Percentiles rank a stretch among this genome's conserved stretches.
Evolutionary conservation across 1,140 invertebrate genomes (phyloP).

Genomic region (Zaprionus davidi): DNA sequence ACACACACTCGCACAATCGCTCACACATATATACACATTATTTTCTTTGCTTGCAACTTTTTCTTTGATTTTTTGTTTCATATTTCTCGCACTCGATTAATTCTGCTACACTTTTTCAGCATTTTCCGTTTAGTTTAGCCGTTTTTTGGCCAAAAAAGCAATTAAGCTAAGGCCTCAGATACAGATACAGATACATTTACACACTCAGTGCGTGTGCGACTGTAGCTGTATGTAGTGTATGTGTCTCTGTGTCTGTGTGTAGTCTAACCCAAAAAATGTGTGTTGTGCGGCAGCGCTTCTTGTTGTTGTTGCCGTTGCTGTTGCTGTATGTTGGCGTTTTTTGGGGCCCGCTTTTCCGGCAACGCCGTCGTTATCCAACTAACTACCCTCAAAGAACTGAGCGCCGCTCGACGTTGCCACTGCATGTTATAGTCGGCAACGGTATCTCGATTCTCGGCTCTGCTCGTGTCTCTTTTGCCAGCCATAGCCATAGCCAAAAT

Average conservation of each 20-base stretch:
- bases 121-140: conserved; percentile 16
- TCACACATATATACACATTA: conserved; percentile 30
- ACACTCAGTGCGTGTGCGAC: conserved; percentile 26
- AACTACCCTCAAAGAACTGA: conserved; percentile 84
- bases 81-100: conserved; percentile 12
- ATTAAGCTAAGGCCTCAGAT: conserved; percentile 56
- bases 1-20: conserved; percentile 24
- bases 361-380: conserved; percentile 83
- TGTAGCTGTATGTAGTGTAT: conserved; percentile 31
- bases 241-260: conserved; percentile 47
- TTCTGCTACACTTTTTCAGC: conserved; percentile 27
- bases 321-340: not conserved
- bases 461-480: not conserved
- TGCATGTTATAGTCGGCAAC: conserved; percentile 80
- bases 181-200: conserved; percentile 60
- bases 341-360: conserved; percentile 69
- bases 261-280: conserved; percentile 81
- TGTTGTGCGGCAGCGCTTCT: conserved; percentile 78
- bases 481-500: conserved; percentile 25
- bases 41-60: conserved; percentile 31
- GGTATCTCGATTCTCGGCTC: conserved; percentile 40
- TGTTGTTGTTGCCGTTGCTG: not conserved
- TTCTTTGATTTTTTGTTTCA: conserved; percentile 41
- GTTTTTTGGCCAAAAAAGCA: conserved; percentile 37
- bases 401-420: conserved; percentile 63